A percentile compares a stretch with the other conserved stretches of the same genome.
Conservation (phyloP, 2,888 invertebrate genomes). For the Candidula unifasciata region DNA sequence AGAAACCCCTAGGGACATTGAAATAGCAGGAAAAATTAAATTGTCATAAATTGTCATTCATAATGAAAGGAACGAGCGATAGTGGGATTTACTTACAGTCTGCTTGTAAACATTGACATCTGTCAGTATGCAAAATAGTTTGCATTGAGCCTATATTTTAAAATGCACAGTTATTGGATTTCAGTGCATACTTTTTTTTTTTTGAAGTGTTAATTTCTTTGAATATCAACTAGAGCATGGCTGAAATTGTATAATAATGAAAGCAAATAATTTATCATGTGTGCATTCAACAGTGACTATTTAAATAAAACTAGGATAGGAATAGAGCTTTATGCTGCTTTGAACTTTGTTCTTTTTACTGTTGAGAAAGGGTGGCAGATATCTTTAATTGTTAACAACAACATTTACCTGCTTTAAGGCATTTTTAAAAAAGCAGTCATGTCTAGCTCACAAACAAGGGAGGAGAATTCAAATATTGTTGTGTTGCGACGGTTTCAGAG, state of each 20-base stretch:
- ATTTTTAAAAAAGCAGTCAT: constrained; percentile 9
- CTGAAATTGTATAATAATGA: background rate
- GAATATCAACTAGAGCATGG: background rate
- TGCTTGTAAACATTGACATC: too few species aligned
- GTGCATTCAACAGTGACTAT: background rate
- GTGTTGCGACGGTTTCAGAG: constrained; percentile 34
- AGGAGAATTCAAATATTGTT: constrained; percentile 33
- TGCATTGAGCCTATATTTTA: too few species aligned
- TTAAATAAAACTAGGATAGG: background rate
- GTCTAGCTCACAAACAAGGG: background rate
- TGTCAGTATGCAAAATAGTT: too few species aligned
- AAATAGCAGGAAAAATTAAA: too few species aligned
- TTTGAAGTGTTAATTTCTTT: background rate
- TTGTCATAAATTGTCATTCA: too few species aligned
- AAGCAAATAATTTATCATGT: background rate
- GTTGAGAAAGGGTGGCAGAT: too few species aligned
- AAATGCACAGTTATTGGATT: background rate
- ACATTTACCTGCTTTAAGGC: background rate
- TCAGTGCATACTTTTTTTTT: background rate
- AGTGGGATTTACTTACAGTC: too few species aligned
- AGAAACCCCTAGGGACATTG: too few species aligned
- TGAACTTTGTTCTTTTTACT: too few species aligned
- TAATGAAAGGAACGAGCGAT: too few species aligned
- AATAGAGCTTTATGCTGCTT: too few species aligned
- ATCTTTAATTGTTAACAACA: background rate